Conservation (phyloP, 1,140 invertebrate species). For the Cyrtorhinus lividipennis region DNA sequence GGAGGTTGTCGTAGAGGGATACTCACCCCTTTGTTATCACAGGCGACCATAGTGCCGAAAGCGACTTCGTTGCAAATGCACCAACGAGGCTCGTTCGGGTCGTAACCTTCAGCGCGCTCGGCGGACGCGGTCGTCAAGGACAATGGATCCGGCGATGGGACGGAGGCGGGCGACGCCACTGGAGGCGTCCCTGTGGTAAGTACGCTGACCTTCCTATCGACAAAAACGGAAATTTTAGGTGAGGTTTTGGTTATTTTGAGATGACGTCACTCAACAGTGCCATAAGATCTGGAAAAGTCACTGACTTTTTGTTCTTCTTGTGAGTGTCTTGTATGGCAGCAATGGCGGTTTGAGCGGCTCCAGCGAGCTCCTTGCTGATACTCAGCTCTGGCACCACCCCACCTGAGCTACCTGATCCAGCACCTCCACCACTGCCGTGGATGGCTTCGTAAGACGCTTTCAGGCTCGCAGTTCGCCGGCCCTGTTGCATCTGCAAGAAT, state of each 20-base stretch:
- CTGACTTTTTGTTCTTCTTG: slow-evolving; percentile 48
- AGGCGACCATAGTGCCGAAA: slow-evolving; percentile 98
- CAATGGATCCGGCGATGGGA: slow-evolving; percentile 30
- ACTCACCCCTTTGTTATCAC: slow-evolving; percentile 89
- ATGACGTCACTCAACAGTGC: too few relatives aligned
- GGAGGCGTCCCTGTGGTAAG: slow-evolving; percentile 26
- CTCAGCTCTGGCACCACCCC: slow-evolving; percentile 38
- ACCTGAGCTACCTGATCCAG: slow-evolving; percentile 37
- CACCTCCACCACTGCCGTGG: slow-evolving; percentile 28
- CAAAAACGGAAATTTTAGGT: neutral
- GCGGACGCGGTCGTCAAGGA: slow-evolving; percentile 27
- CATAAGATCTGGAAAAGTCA: neutral
- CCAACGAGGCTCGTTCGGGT: slow-evolving; percentile 88
- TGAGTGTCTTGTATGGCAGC: slow-evolving; percentile 52
- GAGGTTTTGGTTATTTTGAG: neutral
- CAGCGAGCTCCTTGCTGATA: slow-evolving; percentile 52
- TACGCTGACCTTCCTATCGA: slow-evolving; percentile 8
- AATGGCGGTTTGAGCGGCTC: slow-evolving; percentile 61
- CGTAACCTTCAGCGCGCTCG: slow-evolving; percentile 44
- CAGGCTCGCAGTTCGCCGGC: slow-evolving; percentile 78
- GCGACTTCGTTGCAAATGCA: slow-evolving; percentile 97
- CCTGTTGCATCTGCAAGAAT: slow-evolving; percentile 69
- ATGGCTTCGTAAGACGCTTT: slow-evolving; percentile 90
- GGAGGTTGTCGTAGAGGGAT: too few relatives aligned
- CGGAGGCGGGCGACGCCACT: slow-evolving; percentile 27